A percentile compares a stretch with the other conserved stretches of the same genome.
Evolutionary conservation across 2,888 invertebrate genomes (phyloP).

Genomic region (Panopea generosa): DNA sequence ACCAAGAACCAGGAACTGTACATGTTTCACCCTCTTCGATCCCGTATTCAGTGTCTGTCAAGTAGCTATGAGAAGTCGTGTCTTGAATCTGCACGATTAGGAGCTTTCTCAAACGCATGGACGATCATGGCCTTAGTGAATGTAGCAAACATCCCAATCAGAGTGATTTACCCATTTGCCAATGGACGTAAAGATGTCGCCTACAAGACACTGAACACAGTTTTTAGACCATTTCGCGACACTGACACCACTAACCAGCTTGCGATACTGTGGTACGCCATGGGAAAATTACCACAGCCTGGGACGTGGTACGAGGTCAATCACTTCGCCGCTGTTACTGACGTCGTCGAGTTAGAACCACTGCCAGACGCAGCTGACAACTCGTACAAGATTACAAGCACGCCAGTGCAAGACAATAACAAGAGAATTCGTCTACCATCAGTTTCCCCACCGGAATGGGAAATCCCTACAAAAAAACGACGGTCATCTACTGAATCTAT

Average conservation of each 20-base stretch:
- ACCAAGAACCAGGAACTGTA: neutral
- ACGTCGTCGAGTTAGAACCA: neutral
- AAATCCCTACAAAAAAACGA: neutral
- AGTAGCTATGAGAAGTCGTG: neutral
- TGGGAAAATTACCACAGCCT: neutral
- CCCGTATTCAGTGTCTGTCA: neutral
- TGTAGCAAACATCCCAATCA: neutral
- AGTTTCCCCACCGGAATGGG: neutral
- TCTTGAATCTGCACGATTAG: neutral
- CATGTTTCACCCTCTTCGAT: neutral
- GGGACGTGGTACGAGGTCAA: conserved; percentile 9
- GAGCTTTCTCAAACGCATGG: neutral
- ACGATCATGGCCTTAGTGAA: neutral
- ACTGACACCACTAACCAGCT: neutral
- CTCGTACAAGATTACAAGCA: neutral
- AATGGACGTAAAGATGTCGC: conserved; percentile 4
- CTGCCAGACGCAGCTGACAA: too few species aligned
- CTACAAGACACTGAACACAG: neutral
- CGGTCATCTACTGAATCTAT: neutral
- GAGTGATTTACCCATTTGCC: conserved; percentile 4
- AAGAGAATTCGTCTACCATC: neutral
- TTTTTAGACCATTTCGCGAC: conserved; percentile 1
- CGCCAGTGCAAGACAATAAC: neutral
- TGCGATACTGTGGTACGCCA: conserved; percentile 5
- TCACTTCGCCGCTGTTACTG: conserved; percentile 2